Evolutionary conservation across 2,797 vertebrate genomes (phyloP), one percentile per base, ranked within the genome.

Genomic region (Leptatherina wallacei): DNA sequence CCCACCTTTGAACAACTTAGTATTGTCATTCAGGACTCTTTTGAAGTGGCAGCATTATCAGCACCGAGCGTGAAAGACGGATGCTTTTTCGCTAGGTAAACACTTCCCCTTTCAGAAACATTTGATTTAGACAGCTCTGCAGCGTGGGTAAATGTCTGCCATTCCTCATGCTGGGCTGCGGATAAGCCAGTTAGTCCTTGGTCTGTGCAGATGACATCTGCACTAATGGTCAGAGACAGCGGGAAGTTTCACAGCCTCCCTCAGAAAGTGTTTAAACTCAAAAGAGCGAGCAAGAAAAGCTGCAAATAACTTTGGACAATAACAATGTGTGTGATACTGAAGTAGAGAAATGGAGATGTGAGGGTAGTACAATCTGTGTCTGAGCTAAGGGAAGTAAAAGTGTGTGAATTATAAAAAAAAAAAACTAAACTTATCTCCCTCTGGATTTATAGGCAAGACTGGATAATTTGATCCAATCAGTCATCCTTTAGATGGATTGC

Each of bases 41-140:
- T 77, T 77, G 65, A 86, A 80, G 65, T 83, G 0, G 0, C 30
- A 8, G 22, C 35, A 49, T 62, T 81, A 69, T 84, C 59, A 66
- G 54, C 32, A 52, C 0, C 0, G 11, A 69, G 54, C 42, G 22
- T 44, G 36, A 83, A 60, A 83, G 56, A 54, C 0, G 1, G 10
- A 22, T 61, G 62, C 24, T 24, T 59, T 74, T 75, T 73, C 49
- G 0, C 16, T 24, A 42, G 59, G 47, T 56, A 24, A 65, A 74
- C 30, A 56, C 30, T 54, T 75, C 33, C n/a, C 18, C 44, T 68
- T 77, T 73, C 63, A 57, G 65, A 57, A 62, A 65, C 33, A 33
- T 61, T 69, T 69, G 12, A 51, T 27, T 44, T 63, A 30, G 60
- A 68, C 14, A 13, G 22, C 20, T 49, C 30, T 54, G 27, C 35